phyloP scores from a whole-genome alignment of 2,888 invertebrate genomes.

The Coleophora flavipennella region DNA sequence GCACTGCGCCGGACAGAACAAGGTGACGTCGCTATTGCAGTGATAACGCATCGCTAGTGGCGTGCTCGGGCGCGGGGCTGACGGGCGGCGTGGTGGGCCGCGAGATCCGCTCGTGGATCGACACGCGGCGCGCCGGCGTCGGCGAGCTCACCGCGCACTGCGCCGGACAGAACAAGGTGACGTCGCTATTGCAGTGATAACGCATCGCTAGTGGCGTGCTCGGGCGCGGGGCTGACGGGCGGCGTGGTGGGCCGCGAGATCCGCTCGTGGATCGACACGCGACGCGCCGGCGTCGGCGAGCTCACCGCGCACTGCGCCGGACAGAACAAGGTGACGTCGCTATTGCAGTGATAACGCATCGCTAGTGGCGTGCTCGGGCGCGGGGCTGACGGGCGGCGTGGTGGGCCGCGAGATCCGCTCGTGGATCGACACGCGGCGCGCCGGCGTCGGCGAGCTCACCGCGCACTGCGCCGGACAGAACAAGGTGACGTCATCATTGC shows the following conservation, averaged over 20 bases:
- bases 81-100: slow-evolving; percentile 94
- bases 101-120: slow-evolving; percentile 96
- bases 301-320: slow-evolving; percentile 98
- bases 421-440: slow-evolving; percentile 96
- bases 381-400: slow-evolving; percentile 93
- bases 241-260: slow-evolving; percentile 97
- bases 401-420: slow-evolving; percentile 96
- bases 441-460: slow-evolving; percentile 95
- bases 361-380: slow-evolving; percentile 92
- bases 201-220: slow-evolving; percentile 2
- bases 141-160: slow-evolving; percentile 98
- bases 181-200: too few species aligned
- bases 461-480: slow-evolving; percentile 93
- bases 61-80: slow-evolving; percentile 95
- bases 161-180: slow-evolving; percentile 78
- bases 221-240: slow-evolving; percentile 1
- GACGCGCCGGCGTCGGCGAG: slow-evolving; percentile 96
- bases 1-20: slow-evolving; percentile 88
- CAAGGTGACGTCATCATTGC: slow-evolving; percentile 41
- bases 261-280: slow-evolving; percentile 96
- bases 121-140: slow-evolving; percentile 95
- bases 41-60: slow-evolving; percentile 81
- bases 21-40: slow-evolving; percentile 38
- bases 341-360: too few species aligned
- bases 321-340: slow-evolving; percentile 48